Evolutionary conservation across 1,140 invertebrate genomes (phyloP).

Genomic region (Nasonia longicornis): DNA sequence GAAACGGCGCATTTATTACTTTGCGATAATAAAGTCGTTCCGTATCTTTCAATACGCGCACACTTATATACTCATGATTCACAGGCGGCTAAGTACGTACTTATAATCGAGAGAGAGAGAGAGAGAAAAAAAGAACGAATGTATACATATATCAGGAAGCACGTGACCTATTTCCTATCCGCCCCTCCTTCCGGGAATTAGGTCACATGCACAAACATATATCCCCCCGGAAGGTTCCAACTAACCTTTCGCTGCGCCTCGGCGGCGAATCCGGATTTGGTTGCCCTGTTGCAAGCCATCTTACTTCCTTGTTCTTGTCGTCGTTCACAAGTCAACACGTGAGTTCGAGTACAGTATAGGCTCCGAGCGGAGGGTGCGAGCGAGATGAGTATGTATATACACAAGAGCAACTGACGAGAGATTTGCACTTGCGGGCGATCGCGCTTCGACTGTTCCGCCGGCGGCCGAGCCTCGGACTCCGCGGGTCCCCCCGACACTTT

Average conservation of each 20-base stretch:
- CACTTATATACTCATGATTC: neutral
- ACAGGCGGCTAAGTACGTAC: too few species aligned
- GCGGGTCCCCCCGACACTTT: neutral
- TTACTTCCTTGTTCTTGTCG: neutral
- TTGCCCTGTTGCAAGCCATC: slow-evolving; percentile 89
- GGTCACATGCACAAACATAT: neutral
- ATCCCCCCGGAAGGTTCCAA: neutral
- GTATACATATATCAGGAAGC: neutral
- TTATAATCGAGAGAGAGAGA: neutral
- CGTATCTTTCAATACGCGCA: neutral
- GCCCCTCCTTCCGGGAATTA: neutral
- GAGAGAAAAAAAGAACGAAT: neutral
- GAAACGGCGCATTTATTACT: neutral
- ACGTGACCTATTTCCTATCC: neutral
- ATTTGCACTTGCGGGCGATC: slow-evolving; percentile 50
- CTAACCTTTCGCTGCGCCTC: slow-evolving; percentile 92
- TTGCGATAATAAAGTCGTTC: neutral
- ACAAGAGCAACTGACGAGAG: slow-evolving; percentile 13
- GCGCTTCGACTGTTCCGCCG: slow-evolving; percentile 53
- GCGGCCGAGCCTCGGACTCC: neutral
- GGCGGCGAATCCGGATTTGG: slow-evolving; percentile 94
- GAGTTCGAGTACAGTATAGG: neutral
- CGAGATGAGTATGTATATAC: neutral
- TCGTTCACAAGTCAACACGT: slow-evolving; percentile 40
- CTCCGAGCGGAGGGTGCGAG: neutral